A percentile compares a stretch with the other conserved stretches of the same genome.
phyloP scores from a whole-genome alignment of 2,888 invertebrate genomes.

The Tortricodes alternella region DNA sequence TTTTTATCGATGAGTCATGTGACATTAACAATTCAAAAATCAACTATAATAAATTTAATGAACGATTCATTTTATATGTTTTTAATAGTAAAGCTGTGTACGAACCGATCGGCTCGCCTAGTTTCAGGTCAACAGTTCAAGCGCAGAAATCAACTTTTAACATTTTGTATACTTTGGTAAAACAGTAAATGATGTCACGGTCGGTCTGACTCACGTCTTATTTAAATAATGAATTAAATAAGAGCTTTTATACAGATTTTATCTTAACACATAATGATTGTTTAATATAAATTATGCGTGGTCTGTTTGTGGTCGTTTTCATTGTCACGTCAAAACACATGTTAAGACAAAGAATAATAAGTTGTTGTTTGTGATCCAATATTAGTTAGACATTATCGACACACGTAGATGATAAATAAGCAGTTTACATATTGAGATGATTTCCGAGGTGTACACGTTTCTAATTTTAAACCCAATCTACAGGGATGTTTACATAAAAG shows the following conservation, averaged over 20 bases:
- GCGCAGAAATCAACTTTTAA: constrained; percentile 67
- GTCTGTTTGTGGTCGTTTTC: constrained; percentile 24
- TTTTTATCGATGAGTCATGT: constrained; percentile 13
- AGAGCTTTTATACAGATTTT: constrained; percentile 28
- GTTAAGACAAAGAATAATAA: background rate
- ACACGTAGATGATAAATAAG: too few species aligned
- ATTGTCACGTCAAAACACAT: constrained; percentile 26
- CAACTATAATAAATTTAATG: constrained; percentile 38
- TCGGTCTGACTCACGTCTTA: constrained; percentile 63
- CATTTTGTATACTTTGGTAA: constrained; percentile 66
- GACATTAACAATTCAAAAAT: constrained; percentile 8
- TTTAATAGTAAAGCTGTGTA: constrained; percentile 52
- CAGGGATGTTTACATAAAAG: too few species aligned
- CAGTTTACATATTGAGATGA: too few species aligned
- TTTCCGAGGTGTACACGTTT: too few species aligned
- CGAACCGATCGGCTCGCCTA: constrained; percentile 55
- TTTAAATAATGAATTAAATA: constrained; percentile 55
- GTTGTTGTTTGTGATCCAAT: background rate
- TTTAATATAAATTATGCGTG: constrained; percentile 25
- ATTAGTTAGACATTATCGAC: too few species aligned
- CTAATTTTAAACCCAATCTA: too few species aligned
- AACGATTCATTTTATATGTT: constrained; percentile 62
- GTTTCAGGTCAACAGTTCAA: constrained; percentile 76
- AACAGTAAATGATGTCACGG: constrained; percentile 77
- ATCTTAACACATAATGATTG: constrained; percentile 28